Evolutionary conservation across 2,113 vertebrate species (phyloP).

Genomic region (Speoplatyrhinus poulsoni): DNA sequence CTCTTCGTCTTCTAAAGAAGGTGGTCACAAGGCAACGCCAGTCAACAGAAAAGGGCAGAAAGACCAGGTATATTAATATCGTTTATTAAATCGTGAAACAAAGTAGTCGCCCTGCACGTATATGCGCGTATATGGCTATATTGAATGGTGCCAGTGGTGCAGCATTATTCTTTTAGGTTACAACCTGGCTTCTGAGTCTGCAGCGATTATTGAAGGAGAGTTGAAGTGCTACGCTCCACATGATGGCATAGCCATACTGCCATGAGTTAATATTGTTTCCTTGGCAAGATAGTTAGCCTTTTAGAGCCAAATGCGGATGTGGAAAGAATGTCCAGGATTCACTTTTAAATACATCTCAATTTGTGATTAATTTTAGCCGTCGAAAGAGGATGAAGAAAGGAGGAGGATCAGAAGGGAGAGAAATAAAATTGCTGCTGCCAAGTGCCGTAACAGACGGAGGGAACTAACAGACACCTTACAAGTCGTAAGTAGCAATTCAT

Average conservation of each 20-base stretch:
- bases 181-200: conserved; percentile 12
- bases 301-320: conserved; percentile 36
- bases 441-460: conserved; percentile 92
- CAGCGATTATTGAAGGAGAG: conserved; percentile 21
- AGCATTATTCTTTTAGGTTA: conserved; percentile 46
- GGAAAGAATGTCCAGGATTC: conserved; percentile 20
- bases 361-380: conserved; percentile 76
- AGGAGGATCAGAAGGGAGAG: conserved; percentile 90
- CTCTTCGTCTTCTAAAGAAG: conserved; percentile 62
- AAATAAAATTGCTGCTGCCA: conserved; percentile 97
- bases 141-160: conserved; percentile 56
- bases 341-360: conserved; percentile 32
- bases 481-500: conserved; percentile 79
- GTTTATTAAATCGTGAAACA: conserved; percentile 1
- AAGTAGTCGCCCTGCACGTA: background rate
- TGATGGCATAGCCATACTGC: conserved; percentile 20
- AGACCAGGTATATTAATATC: conserved; percentile 80
- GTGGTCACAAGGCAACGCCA: conserved; percentile 76
- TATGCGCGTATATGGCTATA: conserved; percentile 45
- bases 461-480: conserved; percentile 93
- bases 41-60: conserved; percentile 82
- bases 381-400: conserved; percentile 94
- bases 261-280: background rate
- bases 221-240: conserved; percentile 14
- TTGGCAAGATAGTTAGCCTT: conserved; percentile 24